Evolutionary conservation across 2,888 invertebrate species (phyloP), one percentile per base, ranked within the genome.

Genomic region (Synergus japonicus): DNA sequence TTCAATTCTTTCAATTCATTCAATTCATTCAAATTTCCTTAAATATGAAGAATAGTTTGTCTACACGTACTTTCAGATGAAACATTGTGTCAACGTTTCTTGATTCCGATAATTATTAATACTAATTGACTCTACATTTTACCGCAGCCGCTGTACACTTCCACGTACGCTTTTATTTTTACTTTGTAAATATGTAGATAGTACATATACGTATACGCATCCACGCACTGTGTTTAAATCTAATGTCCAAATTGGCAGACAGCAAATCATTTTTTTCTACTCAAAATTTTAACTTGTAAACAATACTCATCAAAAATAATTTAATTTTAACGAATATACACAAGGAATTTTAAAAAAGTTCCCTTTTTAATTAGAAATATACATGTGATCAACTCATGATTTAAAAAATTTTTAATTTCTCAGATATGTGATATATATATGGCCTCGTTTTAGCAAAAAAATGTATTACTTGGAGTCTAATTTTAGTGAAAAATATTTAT

Each of bases 111-210:
- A 73, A 73, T 37, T 54, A 18, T 37, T 37, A 37, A 5, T 15
- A 43, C 43, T 73, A 67, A 73, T 49, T 73, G 54, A 73, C 37
- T 37, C 15, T 73, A 54, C 54, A 73, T 73, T 73, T 58, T 81
- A 77, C 79, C 54, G 79, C 82, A 82, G 79, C 78, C 82, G 80
- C 79, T 83, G 77, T 82, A 85, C 84, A 86, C 84, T 85, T 81
- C 85, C 87, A 86, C 85, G 82, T 85, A 86, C 85, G 87, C 87
- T 90, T 89, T 85, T 88, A 86, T 88, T 86, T 87, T 87, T 87
- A 82, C 84, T 84, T 87, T 90, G 88, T 91, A 91, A 86, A 91
- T 91, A 91, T 91, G 90, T 91, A 91, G 90, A 90, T 90, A 90
- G 85, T 86, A 77, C 76, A 58, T 63, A 87, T 83, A 81, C 79